phyloP scores from a whole-genome alignment of 2,797 vertebrate genomes.

The Chloroceryle inda region DNA sequence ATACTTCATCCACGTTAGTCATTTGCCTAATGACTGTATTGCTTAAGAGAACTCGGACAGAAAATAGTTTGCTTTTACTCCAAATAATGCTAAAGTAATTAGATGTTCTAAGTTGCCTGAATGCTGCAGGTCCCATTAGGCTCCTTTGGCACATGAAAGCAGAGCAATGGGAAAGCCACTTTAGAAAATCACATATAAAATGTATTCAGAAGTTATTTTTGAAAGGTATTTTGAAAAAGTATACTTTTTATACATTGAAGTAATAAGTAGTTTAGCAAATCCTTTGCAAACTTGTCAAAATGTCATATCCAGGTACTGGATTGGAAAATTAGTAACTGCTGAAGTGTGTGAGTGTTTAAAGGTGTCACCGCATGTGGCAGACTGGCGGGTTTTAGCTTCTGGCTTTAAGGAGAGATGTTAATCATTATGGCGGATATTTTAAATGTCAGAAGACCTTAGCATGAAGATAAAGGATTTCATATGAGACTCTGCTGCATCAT shows the following conservation, averaged over 20 bases:
- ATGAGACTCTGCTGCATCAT: conserved; percentile 38
- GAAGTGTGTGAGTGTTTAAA: conserved; percentile 77
- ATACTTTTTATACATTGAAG: conserved; percentile 60
- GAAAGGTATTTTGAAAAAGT: conserved; percentile 47
- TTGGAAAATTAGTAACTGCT: conserved; percentile 81
- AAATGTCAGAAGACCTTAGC: conserved; percentile 75
- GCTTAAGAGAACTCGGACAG: neutral
- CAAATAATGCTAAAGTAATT: conserved; percentile 25
- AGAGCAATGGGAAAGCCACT: conserved; percentile 36
- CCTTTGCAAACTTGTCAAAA: conserved; percentile 80
- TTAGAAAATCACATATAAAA: conserved; percentile 50
- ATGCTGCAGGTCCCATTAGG: neutral
- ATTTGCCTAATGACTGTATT: neutral
- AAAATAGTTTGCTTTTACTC: conserved; percentile 32
- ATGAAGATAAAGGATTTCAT: conserved; percentile 61
- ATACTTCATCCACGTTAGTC: neutral
- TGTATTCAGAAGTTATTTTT: conserved; percentile 48
- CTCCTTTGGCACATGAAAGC: conserved; percentile 5
- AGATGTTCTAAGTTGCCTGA: conserved; percentile 15
- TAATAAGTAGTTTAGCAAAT: conserved; percentile 76
- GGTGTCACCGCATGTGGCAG: conserved; percentile 40
- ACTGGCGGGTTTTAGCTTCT: conserved; percentile 68
- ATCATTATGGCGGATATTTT: conserved; percentile 75
- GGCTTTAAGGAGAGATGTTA: conserved; percentile 74
- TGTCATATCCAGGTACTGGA: conserved; percentile 79